These are phyloP conservation scores for Apamea crenata DNA, from an alignment of 2,888 invertebrate species.

Conservation along the genomic window DNA sequence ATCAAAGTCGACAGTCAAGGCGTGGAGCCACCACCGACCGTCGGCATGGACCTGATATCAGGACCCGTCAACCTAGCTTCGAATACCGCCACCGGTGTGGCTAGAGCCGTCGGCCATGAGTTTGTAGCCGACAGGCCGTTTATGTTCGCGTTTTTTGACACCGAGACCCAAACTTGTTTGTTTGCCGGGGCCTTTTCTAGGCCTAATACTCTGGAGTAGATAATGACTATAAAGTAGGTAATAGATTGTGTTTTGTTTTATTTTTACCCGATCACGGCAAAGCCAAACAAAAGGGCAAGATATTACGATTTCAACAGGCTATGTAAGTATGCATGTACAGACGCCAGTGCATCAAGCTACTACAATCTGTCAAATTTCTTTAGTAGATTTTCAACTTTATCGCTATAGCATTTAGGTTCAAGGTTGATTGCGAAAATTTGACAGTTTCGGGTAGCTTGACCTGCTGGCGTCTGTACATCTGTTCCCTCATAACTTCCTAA, in stretches of 20 bases:
- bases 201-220: slow-evolving; percentile 43
- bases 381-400: no score
- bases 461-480: no score
- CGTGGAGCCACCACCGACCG: slow-evolving; percentile 47
- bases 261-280: not conserved
- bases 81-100: slow-evolving; percentile 59
- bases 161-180: slow-evolving; percentile 64
- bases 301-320: no score
- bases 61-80: slow-evolving; percentile 33
- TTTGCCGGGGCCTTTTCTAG: slow-evolving; percentile 67
- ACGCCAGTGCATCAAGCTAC: no score
- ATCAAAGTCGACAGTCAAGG: slow-evolving; percentile 63
- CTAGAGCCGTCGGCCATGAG: slow-evolving; percentile 60
- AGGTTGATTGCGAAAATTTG: no score
- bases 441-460: no score
- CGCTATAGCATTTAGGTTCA: no score
- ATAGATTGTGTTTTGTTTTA: slow-evolving; percentile 17
- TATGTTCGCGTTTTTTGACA: slow-evolving; percentile 70
- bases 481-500: no score
- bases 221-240: not conserved
- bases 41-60: slow-evolving; percentile 15
- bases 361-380: no score
- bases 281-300: not conserved
- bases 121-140: slow-evolving; percentile 73
- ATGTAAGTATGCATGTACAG: no score